These are phyloP conservation scores for Portevinia maculata DNA, from an alignment of 2,888 invertebrate genomes.

Conservation along the genomic window DNA sequence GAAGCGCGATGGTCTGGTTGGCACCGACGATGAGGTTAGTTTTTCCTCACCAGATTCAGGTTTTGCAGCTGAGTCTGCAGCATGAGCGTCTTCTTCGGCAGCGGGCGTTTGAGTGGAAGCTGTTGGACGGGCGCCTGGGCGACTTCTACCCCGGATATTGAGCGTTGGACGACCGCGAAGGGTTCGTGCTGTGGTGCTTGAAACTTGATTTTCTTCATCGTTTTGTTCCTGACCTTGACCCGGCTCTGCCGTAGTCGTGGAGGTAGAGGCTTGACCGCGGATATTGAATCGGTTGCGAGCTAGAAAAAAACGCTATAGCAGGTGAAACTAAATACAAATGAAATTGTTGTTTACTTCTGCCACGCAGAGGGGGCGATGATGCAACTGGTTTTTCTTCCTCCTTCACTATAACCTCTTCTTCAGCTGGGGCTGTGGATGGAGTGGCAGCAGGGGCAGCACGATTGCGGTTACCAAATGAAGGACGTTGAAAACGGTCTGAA, in stretches of 20 bases:
- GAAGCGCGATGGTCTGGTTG: constrained; percentile 80
- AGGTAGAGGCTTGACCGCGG: constrained; percentile 79
- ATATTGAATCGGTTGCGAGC: constrained; percentile 83
- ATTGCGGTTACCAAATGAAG: constrained; percentile 80
- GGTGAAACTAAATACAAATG: too few species aligned
- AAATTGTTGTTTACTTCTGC: constrained; percentile 79
- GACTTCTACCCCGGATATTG: constrained; percentile 80
- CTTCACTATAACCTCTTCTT: constrained; percentile 78
- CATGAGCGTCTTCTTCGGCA: constrained; percentile 47
- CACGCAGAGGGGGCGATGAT: constrained; percentile 76
- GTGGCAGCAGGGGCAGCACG: constrained; percentile 77
- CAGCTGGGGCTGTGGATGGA: constrained; percentile 75
- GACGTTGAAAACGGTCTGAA: constrained; percentile 81
- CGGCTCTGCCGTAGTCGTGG: constrained; percentile 76
- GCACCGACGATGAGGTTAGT: constrained; percentile 73
- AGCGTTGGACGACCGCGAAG: constrained; percentile 80
- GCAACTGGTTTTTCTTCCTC: constrained; percentile 79
- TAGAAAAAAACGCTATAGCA: constrained; percentile 60
- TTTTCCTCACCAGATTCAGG: constrained; percentile 77
- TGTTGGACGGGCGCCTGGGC: constrained; percentile 75
- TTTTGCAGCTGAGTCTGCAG: constrained; percentile 74
- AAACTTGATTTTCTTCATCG: constrained; percentile 75
- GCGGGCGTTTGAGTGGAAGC: constrained; percentile 79
- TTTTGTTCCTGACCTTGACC: constrained; percentile 67
- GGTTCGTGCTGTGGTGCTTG: constrained; percentile 79